Evolutionary conservation across 2,888 invertebrate genomes (phyloP), one percentile per base, ranked within the genome.

Genomic region (Hirtodrosophila duncani): DNA sequence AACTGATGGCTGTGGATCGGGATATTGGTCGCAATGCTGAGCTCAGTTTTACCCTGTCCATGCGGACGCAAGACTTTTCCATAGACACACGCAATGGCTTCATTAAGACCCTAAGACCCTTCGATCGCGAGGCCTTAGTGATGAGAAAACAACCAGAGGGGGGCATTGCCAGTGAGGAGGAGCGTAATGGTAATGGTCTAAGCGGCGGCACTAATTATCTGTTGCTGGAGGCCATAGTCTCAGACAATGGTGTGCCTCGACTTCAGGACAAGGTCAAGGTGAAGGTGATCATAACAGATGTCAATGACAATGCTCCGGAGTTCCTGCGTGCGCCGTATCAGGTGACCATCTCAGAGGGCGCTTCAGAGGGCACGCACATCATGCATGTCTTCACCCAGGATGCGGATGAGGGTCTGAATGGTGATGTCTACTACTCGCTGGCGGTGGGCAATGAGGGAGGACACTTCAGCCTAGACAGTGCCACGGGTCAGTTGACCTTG

Each of bases 1-100:
- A 95, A 86, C 88, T 99, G 59, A 91, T 93, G 9, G 98, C 98
- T 0, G 91, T 91, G 10, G 99, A 99, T 87, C 90, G 89, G 49
- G 98, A 99, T 87, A 93, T 95, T 48, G 98, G 97, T 1, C 89
- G 94, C 21, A 97, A 96, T 87, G 97, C 97, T 0, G 97, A 97
- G 83, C 87, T 97, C 26, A 94, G 93, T 17, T 98, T 93, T 83
- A 92, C 93, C 1, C 87, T 96, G 46, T 90, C 92, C 0, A 89
- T 90, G 36, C 90, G 89, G 14, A 94, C 94, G 83, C 92, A 90
- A 75, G 94, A 96, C 84, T 97, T 98, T 81, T 90, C 91, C 24
- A 93, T 99, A 52, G 96, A 97, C 84, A 92, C 94, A 1, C 92
- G 94, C 82, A 96, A 95, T 81, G 98, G 98, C 14, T 94, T 95